Evolutionary conservation across 2,797 vertebrate genomes (phyloP).

Genomic region (Tinamus major): DNA sequence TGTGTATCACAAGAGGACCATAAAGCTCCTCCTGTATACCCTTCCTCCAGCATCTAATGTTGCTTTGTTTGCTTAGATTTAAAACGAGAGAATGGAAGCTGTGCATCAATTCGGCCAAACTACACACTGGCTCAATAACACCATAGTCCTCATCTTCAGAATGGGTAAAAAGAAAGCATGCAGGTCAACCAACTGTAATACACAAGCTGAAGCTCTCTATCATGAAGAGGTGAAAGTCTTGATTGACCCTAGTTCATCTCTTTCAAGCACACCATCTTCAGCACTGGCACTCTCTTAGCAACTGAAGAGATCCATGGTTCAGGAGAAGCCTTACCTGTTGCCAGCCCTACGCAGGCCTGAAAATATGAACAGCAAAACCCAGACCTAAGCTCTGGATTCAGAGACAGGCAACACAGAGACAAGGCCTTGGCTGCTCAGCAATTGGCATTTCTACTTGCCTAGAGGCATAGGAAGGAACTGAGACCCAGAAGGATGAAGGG

Average conservation of each 20-base stretch:
- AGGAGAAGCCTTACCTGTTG: background rate
- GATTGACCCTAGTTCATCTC: background rate
- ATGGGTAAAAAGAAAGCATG: background rate
- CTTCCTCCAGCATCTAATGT: background rate
- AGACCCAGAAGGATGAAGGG: background rate
- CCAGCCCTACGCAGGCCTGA: background rate
- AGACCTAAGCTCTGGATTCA: background rate
- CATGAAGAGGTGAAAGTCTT: background rate
- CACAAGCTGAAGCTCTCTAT: background rate
- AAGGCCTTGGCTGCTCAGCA: background rate
- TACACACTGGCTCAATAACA: background rate
- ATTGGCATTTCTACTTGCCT: background rate
- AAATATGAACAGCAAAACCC: background rate
- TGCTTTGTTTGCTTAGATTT: background rate
- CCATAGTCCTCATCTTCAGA: background rate
- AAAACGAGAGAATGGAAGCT: background rate
- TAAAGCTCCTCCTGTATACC: background rate
- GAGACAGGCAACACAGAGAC: background rate
- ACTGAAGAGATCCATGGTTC: background rate
- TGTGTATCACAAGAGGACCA: background rate
- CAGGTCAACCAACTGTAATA: background rate
- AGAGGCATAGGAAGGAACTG: background rate
- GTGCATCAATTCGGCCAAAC: background rate
- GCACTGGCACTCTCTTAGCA: background rate
- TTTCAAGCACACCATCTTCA: background rate